Base-by-base conservation (phyloP, 2,888 invertebrate species). In the Iphiclides podalirius region DNA sequence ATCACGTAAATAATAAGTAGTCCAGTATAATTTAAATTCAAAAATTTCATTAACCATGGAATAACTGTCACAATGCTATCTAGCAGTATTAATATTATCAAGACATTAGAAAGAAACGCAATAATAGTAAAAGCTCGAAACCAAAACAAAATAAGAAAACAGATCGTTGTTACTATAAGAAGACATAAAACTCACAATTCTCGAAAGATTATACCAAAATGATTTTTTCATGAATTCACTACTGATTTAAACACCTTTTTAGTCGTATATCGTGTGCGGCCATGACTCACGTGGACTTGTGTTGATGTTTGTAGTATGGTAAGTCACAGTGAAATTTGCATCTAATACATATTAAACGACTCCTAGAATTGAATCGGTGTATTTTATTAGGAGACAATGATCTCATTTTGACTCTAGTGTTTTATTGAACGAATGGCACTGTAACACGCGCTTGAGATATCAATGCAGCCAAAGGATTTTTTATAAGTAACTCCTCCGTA, bases 151-250 rank as follows among this genome's bases (percentile, higher is more conserved):
- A 33, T 6, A 12, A 33, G 33, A 4, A 12, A n/a, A 12, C 6
- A 15, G 35, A 23, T 26, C 28, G 12, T n/a, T 37, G 17, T 28
- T 35, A 16, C 26, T 4, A 20, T 36, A 45, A 45, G 23, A 31
- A 38, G n/a, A 33, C 31, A 38, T 46, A 39, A 42, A 42, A 34
- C 20, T n/a, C n/a, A 20, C 20, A 6, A 20, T 6, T 20, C 20
- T 37, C 33, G 47, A 14, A 47, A 16, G 33, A 40, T 42, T 37
- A 41, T 37, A 13, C 8, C 16, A 23, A 9, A 41, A 47, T 41
- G 47, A 41, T 47, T 41, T 41, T 41, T 42, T 42, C 37, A 42
- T 42, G 37, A 48, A 42, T 13, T 28, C 12, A 7, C 41, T 33
- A 42, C 14, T 28, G 47, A 40, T 37, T 47, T 42, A 37, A 42